These are phyloP conservation scores for Gopherus evgoodei DNA, from an alignment of 2,113 vertebrate genomes.

Conservation along the genomic window DNA sequence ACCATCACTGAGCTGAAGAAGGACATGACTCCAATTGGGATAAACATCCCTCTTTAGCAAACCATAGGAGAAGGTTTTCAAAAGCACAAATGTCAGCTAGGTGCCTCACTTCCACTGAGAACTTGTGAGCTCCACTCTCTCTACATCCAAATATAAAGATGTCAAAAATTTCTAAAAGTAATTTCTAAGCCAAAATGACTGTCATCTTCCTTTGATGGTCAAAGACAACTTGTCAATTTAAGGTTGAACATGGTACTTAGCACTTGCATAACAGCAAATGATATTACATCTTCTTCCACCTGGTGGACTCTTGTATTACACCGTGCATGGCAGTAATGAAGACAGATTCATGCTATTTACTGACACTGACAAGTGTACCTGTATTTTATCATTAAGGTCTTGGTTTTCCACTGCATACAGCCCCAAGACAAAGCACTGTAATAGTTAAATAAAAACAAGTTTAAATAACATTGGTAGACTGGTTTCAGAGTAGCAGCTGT, in stretches of 20 bases:
- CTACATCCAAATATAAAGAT: conserved; percentile 37
- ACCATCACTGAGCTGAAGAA: conserved; percentile 5
- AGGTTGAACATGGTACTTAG: conserved; percentile 62
- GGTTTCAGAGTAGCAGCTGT: neutral
- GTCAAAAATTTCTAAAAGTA: conserved; percentile 51
- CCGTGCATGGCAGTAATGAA: conserved; percentile 81
- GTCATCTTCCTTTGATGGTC: conserved; percentile 43
- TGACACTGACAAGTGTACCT: conserved; percentile 78
- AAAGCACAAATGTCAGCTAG: neutral
- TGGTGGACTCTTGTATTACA: conserved; percentile 57
- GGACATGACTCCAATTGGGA: neutral
- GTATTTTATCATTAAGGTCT: conserved; percentile 75
- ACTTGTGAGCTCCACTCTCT: neutral
- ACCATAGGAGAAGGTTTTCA: neutral
- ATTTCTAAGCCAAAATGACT: conserved; percentile 45
- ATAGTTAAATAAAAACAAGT: conserved; percentile 39
- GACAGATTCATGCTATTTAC: conserved; percentile 85
- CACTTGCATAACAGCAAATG: conserved; percentile 51
- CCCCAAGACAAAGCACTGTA: conserved; percentile 43
- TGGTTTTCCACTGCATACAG: conserved; percentile 63
- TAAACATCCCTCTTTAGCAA: neutral
- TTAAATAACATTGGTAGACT: conserved; percentile 72
- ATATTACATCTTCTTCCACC: conserved; percentile 52
- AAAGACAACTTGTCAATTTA: conserved; percentile 56
- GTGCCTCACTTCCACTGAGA: neutral